Percentiles rank a stretch among this genome's conserved stretches.
Evolutionary conservation across 1,140 invertebrate genomes (phyloP).

Genomic region (Drosophila arawakana): DNA sequence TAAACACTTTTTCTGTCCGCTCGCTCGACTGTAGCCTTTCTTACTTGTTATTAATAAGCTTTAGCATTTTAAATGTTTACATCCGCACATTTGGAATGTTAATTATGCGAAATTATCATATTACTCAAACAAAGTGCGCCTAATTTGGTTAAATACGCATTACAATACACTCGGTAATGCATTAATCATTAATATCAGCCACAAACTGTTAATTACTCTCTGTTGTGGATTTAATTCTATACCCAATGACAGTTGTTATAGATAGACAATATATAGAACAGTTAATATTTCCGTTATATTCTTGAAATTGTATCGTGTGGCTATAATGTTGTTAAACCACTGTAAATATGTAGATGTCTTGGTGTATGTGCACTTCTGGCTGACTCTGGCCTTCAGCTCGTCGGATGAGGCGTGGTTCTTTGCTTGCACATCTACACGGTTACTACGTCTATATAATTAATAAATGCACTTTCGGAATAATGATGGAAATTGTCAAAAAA

Average conservation of each 20-base stretch:
- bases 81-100: slow-evolving; percentile 36
- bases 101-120: slow-evolving; percentile 68
- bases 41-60: slow-evolving; percentile 16
- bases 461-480: too few relatives aligned
- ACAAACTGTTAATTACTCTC: slow-evolving; percentile 58
- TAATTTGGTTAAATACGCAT: slow-evolving; percentile 56
- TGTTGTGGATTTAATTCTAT: background rate
- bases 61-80: slow-evolving; percentile 33
- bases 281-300: slow-evolving; percentile 59
- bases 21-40: too few relatives aligned
- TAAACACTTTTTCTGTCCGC: too few relatives aligned
- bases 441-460: too few relatives aligned
- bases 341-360: too few relatives aligned
- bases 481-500: too few relatives aligned
- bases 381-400: too few relatives aligned
- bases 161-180: slow-evolving; percentile 55
- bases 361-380: too few relatives aligned
- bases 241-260: background rate
- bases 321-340: background rate
- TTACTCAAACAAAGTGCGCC: slow-evolving; percentile 56
- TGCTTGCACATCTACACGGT: too few relatives aligned
- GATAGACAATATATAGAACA: background rate
- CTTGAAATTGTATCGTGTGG: background rate
- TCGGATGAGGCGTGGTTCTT: too few relatives aligned
- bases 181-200: slow-evolving; percentile 64